A percentile compares a stretch with the other conserved stretches of the same genome.
These are phyloP conservation scores for Eolophus roseicapilla DNA, from an alignment of 2,113 vertebrate species.

Conservation along the genomic window DNA sequence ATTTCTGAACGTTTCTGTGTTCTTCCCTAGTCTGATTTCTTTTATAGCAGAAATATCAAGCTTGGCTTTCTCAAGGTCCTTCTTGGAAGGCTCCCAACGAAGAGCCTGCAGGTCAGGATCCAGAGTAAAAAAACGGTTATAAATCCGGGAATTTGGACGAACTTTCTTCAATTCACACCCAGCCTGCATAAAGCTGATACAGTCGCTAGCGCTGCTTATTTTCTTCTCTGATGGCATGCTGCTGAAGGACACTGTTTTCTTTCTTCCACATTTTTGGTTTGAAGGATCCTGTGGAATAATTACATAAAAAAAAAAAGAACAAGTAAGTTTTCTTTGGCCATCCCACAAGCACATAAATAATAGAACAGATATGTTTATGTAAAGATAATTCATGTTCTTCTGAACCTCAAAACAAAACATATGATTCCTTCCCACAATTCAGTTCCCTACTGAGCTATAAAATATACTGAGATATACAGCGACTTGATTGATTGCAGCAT, in stretches of 20 bases:
- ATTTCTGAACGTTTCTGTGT: conserved; percentile 95
- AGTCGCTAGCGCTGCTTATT: conserved; percentile 94
- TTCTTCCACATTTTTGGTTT: conserved; percentile 89
- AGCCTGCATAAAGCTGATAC: conserved; percentile 97
- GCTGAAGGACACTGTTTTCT: conserved; percentile 99
- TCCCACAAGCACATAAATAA: neutral
- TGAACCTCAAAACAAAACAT: neutral
- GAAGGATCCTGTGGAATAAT: conserved; percentile 86
- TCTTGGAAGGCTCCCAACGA: conserved; percentile 98
- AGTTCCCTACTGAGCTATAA: neutral
- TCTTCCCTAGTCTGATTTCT: conserved; percentile 94
- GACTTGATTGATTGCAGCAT: neutral
- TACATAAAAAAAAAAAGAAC: neutral
- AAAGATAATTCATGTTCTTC: neutral
- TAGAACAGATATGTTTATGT: neutral
- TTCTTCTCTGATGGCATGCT: conserved; percentile 99
- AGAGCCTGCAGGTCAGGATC: conserved; percentile 91
- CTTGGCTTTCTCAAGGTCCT: conserved; percentile 91
- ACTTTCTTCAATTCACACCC: conserved; percentile 98
- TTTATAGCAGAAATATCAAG: conserved; percentile 90
- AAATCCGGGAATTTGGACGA: conserved; percentile 91
- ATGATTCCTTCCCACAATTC: neutral
- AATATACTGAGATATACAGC: neutral
- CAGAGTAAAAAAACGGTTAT: conserved; percentile 94
- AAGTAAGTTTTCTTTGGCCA: neutral